phyloP scores from a whole-genome alignment of 1,140 invertebrate species.

The Drosophila lacertosa region DNA sequence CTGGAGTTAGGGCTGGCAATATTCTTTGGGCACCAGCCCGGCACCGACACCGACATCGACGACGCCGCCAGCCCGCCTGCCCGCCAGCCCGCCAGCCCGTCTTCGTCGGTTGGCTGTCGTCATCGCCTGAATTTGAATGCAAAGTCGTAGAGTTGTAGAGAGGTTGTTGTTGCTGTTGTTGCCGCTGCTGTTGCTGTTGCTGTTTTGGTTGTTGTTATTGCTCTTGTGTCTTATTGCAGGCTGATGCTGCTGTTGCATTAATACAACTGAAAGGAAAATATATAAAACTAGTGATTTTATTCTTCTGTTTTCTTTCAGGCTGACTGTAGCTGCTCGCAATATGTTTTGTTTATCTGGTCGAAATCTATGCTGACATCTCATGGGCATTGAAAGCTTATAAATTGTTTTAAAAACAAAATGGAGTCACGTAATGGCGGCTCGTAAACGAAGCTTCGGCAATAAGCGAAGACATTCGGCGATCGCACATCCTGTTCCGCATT shows the following conservation, averaged over 20 bases:
- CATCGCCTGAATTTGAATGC: constrained; percentile 73
- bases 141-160: constrained; percentile 46
- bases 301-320: constrained; percentile 50
- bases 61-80: not conserved
- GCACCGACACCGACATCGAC: constrained; percentile 17
- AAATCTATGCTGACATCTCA: constrained; percentile 1
- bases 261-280: constrained; percentile 29
- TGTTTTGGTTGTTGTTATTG: constrained; percentile 19
- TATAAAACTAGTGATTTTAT: constrained; percentile 59
- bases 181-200: constrained; percentile 5
- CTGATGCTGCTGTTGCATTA: constrained; percentile 23
- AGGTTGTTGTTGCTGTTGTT: constrained; percentile 26
- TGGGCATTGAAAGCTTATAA: not conserved
- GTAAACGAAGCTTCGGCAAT: constrained; percentile 2
- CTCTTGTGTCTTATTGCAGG: constrained; percentile 12
- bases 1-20: constrained; percentile 28
- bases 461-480: constrained; percentile 19
- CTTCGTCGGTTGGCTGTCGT: constrained; percentile 56
- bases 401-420: constrained; percentile 18
- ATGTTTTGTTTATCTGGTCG: not conserved
- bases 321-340: constrained; percentile 10
- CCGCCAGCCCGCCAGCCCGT: constrained; percentile 2
- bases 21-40: constrained; percentile 35
- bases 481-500: constrained; percentile 28
- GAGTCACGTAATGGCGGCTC: constrained; percentile 16